phyloP scores from a whole-genome alignment of 2,888 invertebrate genomes.

The Carterocephalus palaemon region DNA sequence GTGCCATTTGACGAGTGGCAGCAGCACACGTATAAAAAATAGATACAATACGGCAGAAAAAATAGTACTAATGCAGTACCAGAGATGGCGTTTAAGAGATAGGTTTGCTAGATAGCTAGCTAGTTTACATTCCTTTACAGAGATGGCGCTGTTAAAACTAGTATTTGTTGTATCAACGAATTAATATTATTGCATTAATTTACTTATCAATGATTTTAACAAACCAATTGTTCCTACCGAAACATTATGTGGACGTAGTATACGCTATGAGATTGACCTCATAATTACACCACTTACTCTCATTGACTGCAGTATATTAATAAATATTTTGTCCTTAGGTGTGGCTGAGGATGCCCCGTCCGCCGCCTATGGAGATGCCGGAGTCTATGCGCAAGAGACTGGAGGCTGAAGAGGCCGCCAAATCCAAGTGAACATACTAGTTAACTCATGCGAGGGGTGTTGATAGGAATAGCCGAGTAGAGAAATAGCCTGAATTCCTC shows the following conservation, averaged over 20 bases:
- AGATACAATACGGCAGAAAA: too few species aligned
- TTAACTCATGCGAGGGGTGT: background rate
- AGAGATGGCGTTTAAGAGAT: too few species aligned
- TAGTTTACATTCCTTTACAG: too few species aligned
- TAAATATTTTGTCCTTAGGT: constrained; percentile 58
- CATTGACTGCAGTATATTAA: background rate
- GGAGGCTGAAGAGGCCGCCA: constrained; percentile 63
- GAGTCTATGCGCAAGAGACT: constrained; percentile 90
- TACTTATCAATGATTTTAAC: constrained; percentile 48
- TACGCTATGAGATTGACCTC: constrained; percentile 45
- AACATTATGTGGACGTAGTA: constrained; percentile 44
- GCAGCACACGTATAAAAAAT: too few species aligned
- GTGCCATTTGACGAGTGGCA: too few species aligned
- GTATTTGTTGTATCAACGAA: too few species aligned
- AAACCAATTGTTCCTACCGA: constrained; percentile 73
- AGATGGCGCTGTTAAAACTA: too few species aligned
- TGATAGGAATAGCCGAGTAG: background rate
- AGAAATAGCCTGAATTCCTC: background rate
- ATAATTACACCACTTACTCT: background rate
- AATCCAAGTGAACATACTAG: constrained; percentile 49
- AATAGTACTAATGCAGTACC: too few species aligned
- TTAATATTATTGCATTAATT: too few species aligned
- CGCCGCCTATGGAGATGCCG: constrained; percentile 98
- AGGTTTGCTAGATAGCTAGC: too few species aligned
- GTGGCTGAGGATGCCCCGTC: constrained; percentile 91